Base-by-base conservation (phyloP, 2,888 invertebrate genomes). In the Drosophila kambysellisi region DNA sequence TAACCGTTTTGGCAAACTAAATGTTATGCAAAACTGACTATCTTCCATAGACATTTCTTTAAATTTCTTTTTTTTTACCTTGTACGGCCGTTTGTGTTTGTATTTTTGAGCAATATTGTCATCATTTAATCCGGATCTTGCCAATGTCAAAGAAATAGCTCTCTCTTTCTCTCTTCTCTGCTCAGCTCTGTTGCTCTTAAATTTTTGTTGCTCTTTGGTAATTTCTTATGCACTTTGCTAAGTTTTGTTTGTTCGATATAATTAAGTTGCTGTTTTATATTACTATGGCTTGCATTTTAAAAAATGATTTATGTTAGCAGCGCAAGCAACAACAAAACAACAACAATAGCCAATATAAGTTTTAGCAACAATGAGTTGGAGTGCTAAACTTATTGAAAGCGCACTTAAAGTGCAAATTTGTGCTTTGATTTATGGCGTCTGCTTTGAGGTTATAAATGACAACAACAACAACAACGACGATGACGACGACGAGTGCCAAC, bases 371-470 rank as follows among this genome's bases (percentile, higher is more conserved):
- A 68, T 51, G 70, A 75, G 69, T 58, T 65, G 20, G 65, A 51
- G 65, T 72, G 58, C 54, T 58, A 51, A 81, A 86, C 81, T 86
- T 84, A 88, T 84, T 84, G 87, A 86, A 88, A 83, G 81, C 87
- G 71, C 83, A 74, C 87, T 84, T 83, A 66, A 88, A 84, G 83
- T 84, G 83, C 71, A 84, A 88, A 86, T 86, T 88, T 86, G 74
- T 74, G 63, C 79, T 83, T 81, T 90, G 91, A 90, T 90, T 90
- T 90, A 90, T 89, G 90, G 79, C 81, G 90, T 90, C 91, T 90
- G 85, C 88, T 88, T 79, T 85, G 84, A 75, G 84, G 83, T 76
- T 87, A 85, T 68, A 64, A 70, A 65, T 70, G 74, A 70, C 63
- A 53, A 48, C 69, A 70, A 64, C 66, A 70, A 73, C 63, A 48